Evolutionary conservation across 2,888 invertebrate genomes (phyloP).

Genomic region (Tenthredo amoena): DNA sequence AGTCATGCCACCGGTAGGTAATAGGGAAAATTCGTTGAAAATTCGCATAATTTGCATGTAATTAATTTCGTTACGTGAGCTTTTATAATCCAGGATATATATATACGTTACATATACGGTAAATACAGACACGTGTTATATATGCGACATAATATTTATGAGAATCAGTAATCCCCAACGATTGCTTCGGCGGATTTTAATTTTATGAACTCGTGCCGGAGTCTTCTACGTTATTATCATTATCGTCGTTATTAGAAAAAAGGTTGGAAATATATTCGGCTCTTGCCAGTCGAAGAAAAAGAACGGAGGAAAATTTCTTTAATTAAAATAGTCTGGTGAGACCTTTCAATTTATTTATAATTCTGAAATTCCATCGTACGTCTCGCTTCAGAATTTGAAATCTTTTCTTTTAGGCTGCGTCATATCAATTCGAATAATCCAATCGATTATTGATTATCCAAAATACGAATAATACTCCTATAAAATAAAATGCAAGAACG

Average conservation of each 20-base stretch:
- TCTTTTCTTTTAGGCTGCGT: background rate
- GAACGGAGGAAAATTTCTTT: background rate
- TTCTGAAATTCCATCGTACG: background rate
- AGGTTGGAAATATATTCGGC: background rate
- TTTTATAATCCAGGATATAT: slow-evolving; percentile 32
- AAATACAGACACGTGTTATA: background rate
- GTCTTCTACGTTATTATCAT: background rate
- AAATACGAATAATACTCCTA: background rate
- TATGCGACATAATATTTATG: background rate
- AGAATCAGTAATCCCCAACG: slow-evolving; percentile 5
- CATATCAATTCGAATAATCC: background rate
- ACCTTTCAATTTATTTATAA: slow-evolving; percentile 17
- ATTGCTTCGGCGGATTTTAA: background rate
- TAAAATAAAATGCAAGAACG: background rate
- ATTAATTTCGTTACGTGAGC: slow-evolving; percentile 67
- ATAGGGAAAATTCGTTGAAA: slow-evolving; percentile 69
- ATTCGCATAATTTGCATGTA: slow-evolving; percentile 69
- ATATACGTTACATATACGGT: slow-evolving; percentile 18
- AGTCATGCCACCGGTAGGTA: slow-evolving; percentile 58
- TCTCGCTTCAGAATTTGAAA: background rate
- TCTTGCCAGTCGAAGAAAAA: background rate
- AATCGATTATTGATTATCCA: background rate
- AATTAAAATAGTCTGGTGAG: slow-evolving; percentile 16
- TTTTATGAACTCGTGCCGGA: background rate
- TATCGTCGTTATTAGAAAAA: background rate